phyloP scores from a whole-genome alignment of 2,888 invertebrate genomes.

The Apotomis turbidana region DNA sequence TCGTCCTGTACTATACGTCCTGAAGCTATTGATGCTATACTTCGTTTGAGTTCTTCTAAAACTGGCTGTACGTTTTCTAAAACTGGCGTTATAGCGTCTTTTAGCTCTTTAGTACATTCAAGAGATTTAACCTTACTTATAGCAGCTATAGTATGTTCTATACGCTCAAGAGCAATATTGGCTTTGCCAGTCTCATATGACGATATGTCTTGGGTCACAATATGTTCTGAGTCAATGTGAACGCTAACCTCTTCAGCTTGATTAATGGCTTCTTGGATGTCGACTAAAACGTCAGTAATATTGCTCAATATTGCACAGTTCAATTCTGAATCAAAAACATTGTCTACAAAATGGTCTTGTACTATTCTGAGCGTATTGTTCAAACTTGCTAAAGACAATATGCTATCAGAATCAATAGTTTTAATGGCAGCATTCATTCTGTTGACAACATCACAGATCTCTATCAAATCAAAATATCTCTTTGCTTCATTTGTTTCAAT shows the following conservation, averaged over 20 bases:
- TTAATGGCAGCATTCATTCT: constrained; percentile 67
- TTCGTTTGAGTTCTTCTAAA: constrained; percentile 68
- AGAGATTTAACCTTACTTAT: constrained; percentile 62
- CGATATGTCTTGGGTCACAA: constrained; percentile 53
- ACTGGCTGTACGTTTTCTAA: constrained; percentile 67
- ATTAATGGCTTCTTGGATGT: constrained; percentile 66
- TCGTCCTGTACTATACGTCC: constrained; percentile 45
- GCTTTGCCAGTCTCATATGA: constrained; percentile 55
- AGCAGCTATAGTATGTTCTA: constrained; percentile 68
- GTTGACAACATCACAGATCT: constrained; percentile 71
- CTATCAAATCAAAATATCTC: constrained; percentile 70
- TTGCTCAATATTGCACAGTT: constrained; percentile 64
- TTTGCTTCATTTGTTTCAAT: constrained; percentile 77
- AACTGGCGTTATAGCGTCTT: constrained; percentile 52
- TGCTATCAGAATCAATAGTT: constrained; percentile 59
- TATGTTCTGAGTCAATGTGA: constrained; percentile 63
- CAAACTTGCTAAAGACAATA: constrained; percentile 64
- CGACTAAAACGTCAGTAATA: constrained; percentile 60
- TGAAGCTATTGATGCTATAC: constrained; percentile 63
- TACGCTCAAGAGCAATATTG: constrained; percentile 62
- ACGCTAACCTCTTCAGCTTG: constrained; percentile 63
- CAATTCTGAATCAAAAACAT: constrained; percentile 66
- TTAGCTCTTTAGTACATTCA: constrained; percentile 58
- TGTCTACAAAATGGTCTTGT: constrained; percentile 61
- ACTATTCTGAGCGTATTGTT: constrained; percentile 69